phyloP scores from a whole-genome alignment of 2,888 invertebrate species.

The Netelia melanura region DNA sequence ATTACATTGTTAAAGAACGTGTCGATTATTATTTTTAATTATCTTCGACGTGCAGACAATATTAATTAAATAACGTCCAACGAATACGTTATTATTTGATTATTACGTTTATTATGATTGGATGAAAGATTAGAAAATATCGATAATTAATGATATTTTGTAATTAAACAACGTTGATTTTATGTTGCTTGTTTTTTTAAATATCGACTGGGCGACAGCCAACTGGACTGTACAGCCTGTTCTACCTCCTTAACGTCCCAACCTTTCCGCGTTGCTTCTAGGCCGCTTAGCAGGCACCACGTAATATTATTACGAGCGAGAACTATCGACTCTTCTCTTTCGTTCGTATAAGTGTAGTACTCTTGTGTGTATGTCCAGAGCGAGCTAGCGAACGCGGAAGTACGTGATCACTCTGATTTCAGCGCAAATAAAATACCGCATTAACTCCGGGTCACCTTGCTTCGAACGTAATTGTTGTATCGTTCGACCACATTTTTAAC shows the following conservation, averaged over 20 bases:
- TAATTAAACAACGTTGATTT: not conserved
- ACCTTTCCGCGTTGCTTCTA: conserved; percentile 40
- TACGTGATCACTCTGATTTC: conserved; percentile 33
- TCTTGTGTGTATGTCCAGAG: not conserved
- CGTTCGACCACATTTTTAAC: not conserved
- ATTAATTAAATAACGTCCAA: no score
- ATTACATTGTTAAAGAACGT: not conserved
- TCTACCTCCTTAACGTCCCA: conserved; percentile 27
- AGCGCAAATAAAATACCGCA: conserved; percentile 6
- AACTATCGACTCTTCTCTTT: conserved; percentile 34
- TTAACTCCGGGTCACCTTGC: not conserved
- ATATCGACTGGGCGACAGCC: conserved; percentile 15
- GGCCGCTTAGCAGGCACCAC: conserved; percentile 25
- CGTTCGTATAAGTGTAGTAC: conserved; percentile 19
- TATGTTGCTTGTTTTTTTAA: not conserved
- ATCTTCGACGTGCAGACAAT: not conserved
- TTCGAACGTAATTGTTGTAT: not conserved
- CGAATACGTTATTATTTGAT: not conserved
- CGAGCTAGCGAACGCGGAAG: conserved; percentile 33
- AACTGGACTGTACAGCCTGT: not conserved
- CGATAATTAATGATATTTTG: not conserved
- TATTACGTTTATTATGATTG: not conserved
- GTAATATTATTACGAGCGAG: conserved; percentile 44
- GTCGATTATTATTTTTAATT: not conserved
- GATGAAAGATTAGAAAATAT: not conserved